Percentiles rank a stretch among this genome's conserved stretches.
These are phyloP conservation scores for Empis stercorea DNA, from an alignment of 2,888 invertebrate species.

Conservation along the genomic window DNA sequence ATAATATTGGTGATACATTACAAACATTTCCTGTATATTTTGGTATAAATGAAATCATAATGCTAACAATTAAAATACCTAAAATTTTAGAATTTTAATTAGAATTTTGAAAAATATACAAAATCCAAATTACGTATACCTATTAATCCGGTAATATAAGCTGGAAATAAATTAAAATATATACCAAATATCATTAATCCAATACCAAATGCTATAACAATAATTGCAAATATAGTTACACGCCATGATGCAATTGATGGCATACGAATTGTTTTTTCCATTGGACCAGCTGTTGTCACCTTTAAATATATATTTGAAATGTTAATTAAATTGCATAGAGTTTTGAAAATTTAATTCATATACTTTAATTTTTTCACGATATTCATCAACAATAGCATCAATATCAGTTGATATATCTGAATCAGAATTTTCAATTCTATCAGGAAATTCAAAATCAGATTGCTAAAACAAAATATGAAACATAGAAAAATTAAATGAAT, in stretches of 20 bases:
- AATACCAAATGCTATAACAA: constrained; percentile 26
- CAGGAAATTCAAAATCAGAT: neutral
- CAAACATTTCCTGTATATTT: constrained; percentile 30
- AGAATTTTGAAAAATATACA: neutral
- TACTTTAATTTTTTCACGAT: constrained; percentile 57
- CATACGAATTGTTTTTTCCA: constrained; percentile 31
- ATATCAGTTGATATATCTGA: constrained; percentile 63
- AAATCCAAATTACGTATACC: constrained; percentile 13
- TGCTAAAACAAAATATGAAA: neutral
- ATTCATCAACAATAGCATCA: constrained; percentile 64
- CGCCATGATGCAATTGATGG: constrained; percentile 34
- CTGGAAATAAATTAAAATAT: constrained; percentile 23
- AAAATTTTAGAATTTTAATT: neutral
- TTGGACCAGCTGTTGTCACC: constrained; percentile 35
- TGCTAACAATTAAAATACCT: constrained; percentile 28
- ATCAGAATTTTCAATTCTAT: constrained; percentile 43
- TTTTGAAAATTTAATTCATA: constrained; percentile 4
- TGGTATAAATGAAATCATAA: constrained; percentile 34
- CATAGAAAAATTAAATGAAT: neutral
- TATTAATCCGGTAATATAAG: constrained; percentile 25
- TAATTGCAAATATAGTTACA: constrained; percentile 29
- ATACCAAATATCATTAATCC: constrained; percentile 26
- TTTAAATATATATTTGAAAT: too few species aligned
- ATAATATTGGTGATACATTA: constrained; percentile 29
- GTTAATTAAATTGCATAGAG: too few species aligned